These are phyloP conservation scores for Ptychodera flava DNA, from an alignment of 35 echinoderm and acorn worm species.

Conservation along the genomic window DNA sequence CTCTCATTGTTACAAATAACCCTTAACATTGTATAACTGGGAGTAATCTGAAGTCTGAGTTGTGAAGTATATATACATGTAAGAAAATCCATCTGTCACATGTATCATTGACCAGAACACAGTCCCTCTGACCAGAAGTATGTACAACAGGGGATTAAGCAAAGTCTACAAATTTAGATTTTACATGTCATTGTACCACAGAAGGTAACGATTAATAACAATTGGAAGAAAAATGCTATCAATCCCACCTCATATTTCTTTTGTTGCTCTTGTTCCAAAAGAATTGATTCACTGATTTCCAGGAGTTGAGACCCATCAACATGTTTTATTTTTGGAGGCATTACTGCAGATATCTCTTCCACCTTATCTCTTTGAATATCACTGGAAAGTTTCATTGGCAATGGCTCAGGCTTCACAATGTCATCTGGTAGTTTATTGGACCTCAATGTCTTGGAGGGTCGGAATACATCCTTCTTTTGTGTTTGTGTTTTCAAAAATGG, in stretches of 20 bases:
- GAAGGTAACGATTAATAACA: background rate
- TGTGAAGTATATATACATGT: background rate
- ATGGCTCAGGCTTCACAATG: constrained; percentile 5
- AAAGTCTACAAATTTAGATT: background rate
- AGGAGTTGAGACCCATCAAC: constrained; percentile 11
- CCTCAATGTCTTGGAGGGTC: constrained; percentile 37
- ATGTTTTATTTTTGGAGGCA: constrained; percentile 26
- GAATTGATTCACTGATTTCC: constrained; percentile 21
- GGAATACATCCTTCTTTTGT: constrained; percentile 8
- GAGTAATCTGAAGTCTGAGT: too few relatives aligned
- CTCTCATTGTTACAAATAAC: too few relatives aligned
- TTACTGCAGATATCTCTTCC: constrained; percentile 12
- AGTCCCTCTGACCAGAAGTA: background rate
- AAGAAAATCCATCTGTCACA: background rate
- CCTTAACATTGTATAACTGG: too few relatives aligned
- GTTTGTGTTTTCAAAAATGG: background rate
- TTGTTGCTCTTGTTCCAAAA: constrained; percentile 29
- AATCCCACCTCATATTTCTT: constrained; percentile 39
- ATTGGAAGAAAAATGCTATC: background rate
- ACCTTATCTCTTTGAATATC: background rate
- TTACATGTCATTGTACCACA: background rate
- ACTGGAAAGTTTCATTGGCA: background rate
- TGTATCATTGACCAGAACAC: too few relatives aligned
- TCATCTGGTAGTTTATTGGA: constrained; percentile 26
- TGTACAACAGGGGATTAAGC: background rate